Evolutionary conservation across 2,888 invertebrate species (phyloP).

Genomic region (Chrysolina americana): DNA sequence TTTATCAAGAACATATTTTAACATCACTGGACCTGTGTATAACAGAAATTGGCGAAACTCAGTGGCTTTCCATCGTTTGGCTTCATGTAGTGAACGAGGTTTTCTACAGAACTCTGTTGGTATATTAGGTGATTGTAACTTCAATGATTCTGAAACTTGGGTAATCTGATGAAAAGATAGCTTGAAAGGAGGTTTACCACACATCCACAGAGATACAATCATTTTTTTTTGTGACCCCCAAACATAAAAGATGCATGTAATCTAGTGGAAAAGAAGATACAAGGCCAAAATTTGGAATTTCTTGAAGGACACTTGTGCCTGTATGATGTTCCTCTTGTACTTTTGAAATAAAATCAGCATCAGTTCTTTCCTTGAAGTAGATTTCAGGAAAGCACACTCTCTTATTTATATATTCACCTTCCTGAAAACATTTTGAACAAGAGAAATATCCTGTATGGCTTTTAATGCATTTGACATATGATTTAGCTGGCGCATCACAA

Average conservation of each 20-base stretch:
- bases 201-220: constrained; percentile 30
- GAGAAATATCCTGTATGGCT: constrained; percentile 49
- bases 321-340: constrained; percentile 48
- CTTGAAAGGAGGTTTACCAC: constrained; percentile 30
- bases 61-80: constrained; percentile 31
- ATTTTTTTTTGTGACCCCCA: constrained; percentile 23
- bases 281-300: constrained; percentile 52
- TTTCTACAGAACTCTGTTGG: constrained; percentile 30
- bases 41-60: constrained; percentile 35
- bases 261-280: constrained; percentile 51
- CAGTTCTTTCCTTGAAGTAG: constrained; percentile 25
- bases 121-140: constrained; percentile 24
- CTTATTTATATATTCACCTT: constrained; percentile 40
- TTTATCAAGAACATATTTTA: constrained; percentile 25
- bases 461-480: constrained; percentile 43
- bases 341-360: constrained; percentile 38
- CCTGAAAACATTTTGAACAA: constrained; percentile 50
- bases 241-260: constrained; percentile 46
- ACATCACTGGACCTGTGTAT: constrained; percentile 28
- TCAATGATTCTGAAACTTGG: constrained; percentile 4
- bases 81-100: constrained; percentile 26
- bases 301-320: constrained; percentile 44
- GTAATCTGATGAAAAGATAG: constrained; percentile 24
- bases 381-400: constrained; percentile 42
- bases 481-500: constrained; percentile 47